A percentile compares a stretch with the other conserved stretches of the same genome.
Conservation (phyloP, 2,888 invertebrate species). For the Cheilosia grossa region DNA sequence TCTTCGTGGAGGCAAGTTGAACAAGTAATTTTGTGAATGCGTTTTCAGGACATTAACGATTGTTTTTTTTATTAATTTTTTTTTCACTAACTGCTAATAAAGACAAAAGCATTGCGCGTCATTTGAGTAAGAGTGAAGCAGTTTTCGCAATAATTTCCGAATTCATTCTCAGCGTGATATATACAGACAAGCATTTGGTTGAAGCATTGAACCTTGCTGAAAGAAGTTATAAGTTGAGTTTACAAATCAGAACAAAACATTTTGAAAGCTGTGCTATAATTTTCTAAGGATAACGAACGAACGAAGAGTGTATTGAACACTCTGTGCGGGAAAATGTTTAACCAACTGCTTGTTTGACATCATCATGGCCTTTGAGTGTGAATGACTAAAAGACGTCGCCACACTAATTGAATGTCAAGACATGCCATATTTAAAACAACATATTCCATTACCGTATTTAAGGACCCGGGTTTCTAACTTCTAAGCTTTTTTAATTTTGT, state of each 20-base stretch:
- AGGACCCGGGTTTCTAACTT: not conserved
- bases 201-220: not conserved
- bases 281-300: no score
- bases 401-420: constrained; percentile 15
- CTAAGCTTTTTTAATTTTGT: not conserved
- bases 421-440: not conserved
- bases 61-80: constrained; percentile 7
- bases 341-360: not conserved
- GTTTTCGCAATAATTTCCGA: constrained; percentile 2
- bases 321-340: not conserved
- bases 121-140: constrained; percentile 2
- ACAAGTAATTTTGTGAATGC: constrained; percentile 51
- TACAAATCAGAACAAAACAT: no score
- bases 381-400: not conserved
- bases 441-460: not conserved
- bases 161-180: not conserved
- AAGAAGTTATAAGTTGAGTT: not conserved
- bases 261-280: no score
- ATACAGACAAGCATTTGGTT: not conserved
- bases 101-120: constrained; percentile 15
- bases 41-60: constrained; percentile 42
- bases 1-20: constrained; percentile 83
- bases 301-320: no score
- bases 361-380: not conserved
- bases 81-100: constrained; percentile 54